Evolutionary conservation across 2,888 invertebrate species (phyloP).

Genomic region (Terebella lapidaria): DNA sequence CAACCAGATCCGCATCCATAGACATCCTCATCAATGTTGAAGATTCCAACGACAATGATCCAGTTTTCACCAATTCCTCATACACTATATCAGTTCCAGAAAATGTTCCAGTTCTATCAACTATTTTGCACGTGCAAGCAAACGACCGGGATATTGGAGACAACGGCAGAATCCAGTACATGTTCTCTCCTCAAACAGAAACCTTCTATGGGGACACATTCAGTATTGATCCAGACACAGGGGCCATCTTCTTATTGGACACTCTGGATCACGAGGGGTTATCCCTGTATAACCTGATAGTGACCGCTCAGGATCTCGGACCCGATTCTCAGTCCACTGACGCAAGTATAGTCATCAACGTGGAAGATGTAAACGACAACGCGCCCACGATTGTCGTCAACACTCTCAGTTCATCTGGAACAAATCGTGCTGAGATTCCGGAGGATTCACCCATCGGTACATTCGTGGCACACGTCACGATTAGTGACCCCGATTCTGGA

Average conservation of each 20-base stretch:
- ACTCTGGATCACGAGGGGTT: slow-evolving; percentile 21
- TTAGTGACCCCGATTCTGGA: slow-evolving; percentile 21
- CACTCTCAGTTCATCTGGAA: slow-evolving; percentile 15
- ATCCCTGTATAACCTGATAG: slow-evolving; percentile 18
- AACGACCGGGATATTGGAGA: slow-evolving; percentile 23
- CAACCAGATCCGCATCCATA: slow-evolving; percentile 21
- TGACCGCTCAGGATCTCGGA: slow-evolving; percentile 22
- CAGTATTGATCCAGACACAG: slow-evolving; percentile 15
- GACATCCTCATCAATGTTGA: slow-evolving; percentile 18
- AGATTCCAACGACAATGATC: slow-evolving; percentile 26
- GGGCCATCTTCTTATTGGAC: slow-evolving; percentile 19
- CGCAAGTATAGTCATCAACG: slow-evolving; percentile 17
- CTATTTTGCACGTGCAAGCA: slow-evolving; percentile 21
- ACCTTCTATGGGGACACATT: slow-evolving; percentile 20
- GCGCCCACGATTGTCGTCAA: slow-evolving; percentile 22
- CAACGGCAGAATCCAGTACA: slow-evolving; percentile 24
- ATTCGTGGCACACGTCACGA: slow-evolving; percentile 22
- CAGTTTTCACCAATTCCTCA: slow-evolving; percentile 19
- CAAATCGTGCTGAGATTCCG: slow-evolving; percentile 6
- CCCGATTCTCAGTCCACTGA: slow-evolving; percentile 22
- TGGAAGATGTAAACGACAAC: slow-evolving; percentile 25
- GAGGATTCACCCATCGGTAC: slow-evolving; percentile 19
- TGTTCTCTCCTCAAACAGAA: slow-evolving; percentile 21
- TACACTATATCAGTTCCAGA: slow-evolving; percentile 20
- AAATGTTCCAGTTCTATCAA: slow-evolving; percentile 11